Percentiles rank a stretch among this genome's conserved stretches.
phyloP scores from a whole-genome alignment of 30 jellyfish, hydroid and myxozoan genomes.

The Catostylus mosaicus region DNA sequence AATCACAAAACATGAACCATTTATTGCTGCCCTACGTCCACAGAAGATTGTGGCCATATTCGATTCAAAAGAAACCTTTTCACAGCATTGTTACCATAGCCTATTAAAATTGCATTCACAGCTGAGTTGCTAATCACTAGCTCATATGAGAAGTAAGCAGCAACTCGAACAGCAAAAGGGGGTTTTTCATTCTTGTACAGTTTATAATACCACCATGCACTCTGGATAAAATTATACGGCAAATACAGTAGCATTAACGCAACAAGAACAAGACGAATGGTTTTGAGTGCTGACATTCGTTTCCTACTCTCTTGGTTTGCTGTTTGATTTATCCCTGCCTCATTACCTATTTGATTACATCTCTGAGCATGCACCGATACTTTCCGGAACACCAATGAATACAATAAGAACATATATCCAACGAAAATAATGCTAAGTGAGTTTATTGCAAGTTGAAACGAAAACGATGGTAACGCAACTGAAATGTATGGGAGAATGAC shows the following conservation, averaged over 20 bases:
- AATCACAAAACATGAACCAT: too few species aligned
- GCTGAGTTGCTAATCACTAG: conserved; percentile 30
- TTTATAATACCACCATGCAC: conserved; percentile 10
- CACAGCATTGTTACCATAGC: conserved; percentile 31
- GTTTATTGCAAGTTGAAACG: conserved; percentile 15
- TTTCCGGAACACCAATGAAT: conserved; percentile 7
- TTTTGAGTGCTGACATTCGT: conserved; percentile 38
- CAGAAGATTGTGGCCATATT: too few species aligned
- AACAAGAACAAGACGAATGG: conserved; percentile 32
- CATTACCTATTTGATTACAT: neutral
- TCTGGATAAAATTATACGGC: conserved; percentile 26
- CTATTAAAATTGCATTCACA: conserved; percentile 24
- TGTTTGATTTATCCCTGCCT: neutral
- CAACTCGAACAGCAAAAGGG: neutral
- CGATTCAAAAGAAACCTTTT: conserved; percentile 1
- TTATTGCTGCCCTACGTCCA: too few species aligned
- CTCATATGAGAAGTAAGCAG: neutral
- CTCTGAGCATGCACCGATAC: conserved; percentile 1
- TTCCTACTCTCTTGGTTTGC: conserved; percentile 13
- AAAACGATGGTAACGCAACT: neutral
- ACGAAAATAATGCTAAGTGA: neutral
- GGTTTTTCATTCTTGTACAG: neutral
- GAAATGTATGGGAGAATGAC: neutral
- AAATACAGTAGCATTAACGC: conserved; percentile 18
- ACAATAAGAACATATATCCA: neutral